Evolutionary conservation across 2,113 vertebrate genomes (phyloP), one percentile per base, ranked within the genome.

Genomic region (Cinclus mexicanus): DNA sequence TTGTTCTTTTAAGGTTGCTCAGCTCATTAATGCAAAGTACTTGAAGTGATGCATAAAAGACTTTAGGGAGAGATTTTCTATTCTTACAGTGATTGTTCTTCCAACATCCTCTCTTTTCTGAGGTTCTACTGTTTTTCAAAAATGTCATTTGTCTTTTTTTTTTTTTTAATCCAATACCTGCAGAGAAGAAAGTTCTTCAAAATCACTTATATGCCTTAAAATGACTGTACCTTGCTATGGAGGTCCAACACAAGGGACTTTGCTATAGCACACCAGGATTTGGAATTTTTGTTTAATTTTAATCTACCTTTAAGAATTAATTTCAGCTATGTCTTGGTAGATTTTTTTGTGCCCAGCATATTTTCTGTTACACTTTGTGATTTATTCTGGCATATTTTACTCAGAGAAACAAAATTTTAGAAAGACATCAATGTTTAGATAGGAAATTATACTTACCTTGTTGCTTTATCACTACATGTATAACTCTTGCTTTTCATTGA

Each of bases 21-120:
- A 88, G 83, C 88, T 97, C 75, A 89, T 95, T 94, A 97, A 90
- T 95, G 71, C 91, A 92, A 95, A 95, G 52, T 67, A 82, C 86
- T 96, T 94, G 78, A 93, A 93, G 46, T 90, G 50, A 96, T 95
- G 89, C 61, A 83, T 92, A 87, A 76, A 93, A 90, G 75, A 93
- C 71, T 95, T 85, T 7, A 69, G 67, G 76, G 60, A 95, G 59
- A 87, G 46, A 84, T 94, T 70, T 88, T 93, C 41, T 93, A 0
- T 90, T 87, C 76, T 87, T 89, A 49, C 42, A 78, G 25, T 81
- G n/a, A 67, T 75, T 86, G 44, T 67, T 96, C 64, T 75, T 96
- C 56, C 74, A 95, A 44, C 21, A 87, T 75, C 28, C 37, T 88
- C 52, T 90, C 50, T 89, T 86, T 92, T 87, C 39, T 78, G 33